Conservation (phyloP, 2,113 vertebrate species). For the Cavia aperea region DNA sequence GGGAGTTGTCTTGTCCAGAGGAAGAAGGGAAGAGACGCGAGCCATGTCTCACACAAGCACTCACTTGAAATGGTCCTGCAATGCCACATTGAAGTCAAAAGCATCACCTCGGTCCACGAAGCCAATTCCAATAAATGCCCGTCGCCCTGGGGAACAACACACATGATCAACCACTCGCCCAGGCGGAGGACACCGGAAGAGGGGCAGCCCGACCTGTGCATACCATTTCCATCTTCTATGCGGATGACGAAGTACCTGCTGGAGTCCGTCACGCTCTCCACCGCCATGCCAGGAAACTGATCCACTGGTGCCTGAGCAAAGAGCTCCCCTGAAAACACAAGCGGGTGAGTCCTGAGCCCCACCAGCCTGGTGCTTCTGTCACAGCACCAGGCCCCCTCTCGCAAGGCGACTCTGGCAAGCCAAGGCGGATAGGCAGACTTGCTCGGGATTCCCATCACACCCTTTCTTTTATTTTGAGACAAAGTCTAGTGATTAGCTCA, state of each 20-base stretch:
- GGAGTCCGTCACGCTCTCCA: conserved; percentile 91
- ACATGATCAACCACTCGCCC: not conserved
- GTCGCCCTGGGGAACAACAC: conserved; percentile 80
- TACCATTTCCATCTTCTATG: conserved; percentile 90
- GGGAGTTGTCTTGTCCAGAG: not conserved
- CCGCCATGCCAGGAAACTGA: conserved; percentile 86
- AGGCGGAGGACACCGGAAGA: not conserved
- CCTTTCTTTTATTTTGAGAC: not conserved
- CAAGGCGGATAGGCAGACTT: not conserved
- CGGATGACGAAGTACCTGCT: conserved; percentile 95
- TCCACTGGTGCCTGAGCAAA: conserved; percentile 94
- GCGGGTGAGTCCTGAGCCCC: accelerated
- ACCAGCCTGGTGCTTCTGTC: not conserved
- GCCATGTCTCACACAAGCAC: conserved; percentile 48
- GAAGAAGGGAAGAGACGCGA: not conserved
- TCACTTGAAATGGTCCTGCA: conserved; percentile 99
- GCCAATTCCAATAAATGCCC: conserved; percentile 93
- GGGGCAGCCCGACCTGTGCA: accelerated
- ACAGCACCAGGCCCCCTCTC: not conserved
- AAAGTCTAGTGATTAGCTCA: not conserved
- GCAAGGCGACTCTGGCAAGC: not conserved
- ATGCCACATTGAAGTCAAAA: conserved; percentile 96
- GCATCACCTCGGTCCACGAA: conserved; percentile 94
- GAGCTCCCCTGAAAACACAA: conserved; percentile 84
- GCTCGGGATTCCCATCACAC: not conserved